Conservation (phyloP, 2,797 vertebrate genomes). For the Pempheris klunzingeri region DNA sequence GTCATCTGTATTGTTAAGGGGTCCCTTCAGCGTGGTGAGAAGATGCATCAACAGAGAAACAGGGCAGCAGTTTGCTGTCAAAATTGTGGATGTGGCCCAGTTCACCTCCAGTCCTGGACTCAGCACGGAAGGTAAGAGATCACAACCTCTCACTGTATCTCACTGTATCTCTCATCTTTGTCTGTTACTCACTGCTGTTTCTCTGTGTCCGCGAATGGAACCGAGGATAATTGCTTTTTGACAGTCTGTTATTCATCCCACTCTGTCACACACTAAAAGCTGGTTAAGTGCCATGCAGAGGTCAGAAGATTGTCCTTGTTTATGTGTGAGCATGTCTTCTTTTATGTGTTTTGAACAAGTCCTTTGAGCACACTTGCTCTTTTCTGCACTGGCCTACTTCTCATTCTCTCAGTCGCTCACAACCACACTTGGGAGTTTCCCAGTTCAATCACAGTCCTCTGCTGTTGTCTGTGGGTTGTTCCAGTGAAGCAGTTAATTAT, state of each 20-base stretch:
- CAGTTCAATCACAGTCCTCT: constrained; percentile 5
- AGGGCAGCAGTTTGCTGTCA: constrained; percentile 98
- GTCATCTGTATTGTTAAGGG: constrained; percentile 82
- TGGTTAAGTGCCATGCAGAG: background rate
- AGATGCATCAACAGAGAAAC: constrained; percentile 99
- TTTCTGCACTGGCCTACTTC: constrained; percentile 20
- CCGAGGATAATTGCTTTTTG: background rate
- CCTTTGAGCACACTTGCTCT: background rate
- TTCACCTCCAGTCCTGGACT: constrained; percentile 99
- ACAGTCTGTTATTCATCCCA: background rate
- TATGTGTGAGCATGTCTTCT: background rate
- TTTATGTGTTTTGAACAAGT: background rate
- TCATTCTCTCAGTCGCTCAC: constrained; percentile 3
- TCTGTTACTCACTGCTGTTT: background rate
- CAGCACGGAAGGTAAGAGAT: constrained; percentile 96
- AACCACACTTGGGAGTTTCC: constrained; percentile 1
- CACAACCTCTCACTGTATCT: background rate
- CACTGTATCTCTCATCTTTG: background rate
- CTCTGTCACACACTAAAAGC: background rate
- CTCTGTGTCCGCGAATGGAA: background rate
- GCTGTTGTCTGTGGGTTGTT: constrained; percentile 34
- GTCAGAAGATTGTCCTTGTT: constrained; percentile 3
- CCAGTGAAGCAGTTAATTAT: constrained; percentile 28
- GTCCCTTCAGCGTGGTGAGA: constrained; percentile 97
- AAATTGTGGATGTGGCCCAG: constrained; percentile 99